Evolutionary conservation across 2,888 invertebrate species (phyloP).

Genomic region (Prosapia bicincta): DNA sequence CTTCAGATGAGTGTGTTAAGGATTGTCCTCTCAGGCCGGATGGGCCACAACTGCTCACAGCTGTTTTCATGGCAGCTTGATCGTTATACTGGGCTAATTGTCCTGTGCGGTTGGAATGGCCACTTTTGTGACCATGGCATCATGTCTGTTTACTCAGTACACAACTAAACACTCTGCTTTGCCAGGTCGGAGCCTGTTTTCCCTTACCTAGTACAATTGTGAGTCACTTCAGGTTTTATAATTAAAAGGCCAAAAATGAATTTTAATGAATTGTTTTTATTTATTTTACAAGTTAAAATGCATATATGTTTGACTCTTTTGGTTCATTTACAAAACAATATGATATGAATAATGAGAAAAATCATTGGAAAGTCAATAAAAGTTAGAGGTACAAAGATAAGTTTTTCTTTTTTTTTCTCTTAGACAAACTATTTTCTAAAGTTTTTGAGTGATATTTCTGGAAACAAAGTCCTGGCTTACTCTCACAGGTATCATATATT

Average conservation of each 20-base stretch:
- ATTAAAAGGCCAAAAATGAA: neutral
- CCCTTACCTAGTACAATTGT: neutral
- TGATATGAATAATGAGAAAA: no score
- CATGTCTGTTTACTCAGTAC: neutral
- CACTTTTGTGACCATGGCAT: slow-evolving; percentile 6
- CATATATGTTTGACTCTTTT: no score
- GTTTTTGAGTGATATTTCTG: no score
- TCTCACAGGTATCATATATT: no score
- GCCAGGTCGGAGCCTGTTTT: slow-evolving; percentile 4
- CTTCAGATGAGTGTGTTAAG: neutral
- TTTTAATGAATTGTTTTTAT: no score
- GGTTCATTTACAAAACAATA: no score
- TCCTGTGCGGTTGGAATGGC: neutral
- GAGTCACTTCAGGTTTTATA: slow-evolving; percentile 3
- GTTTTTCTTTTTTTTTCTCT: no score
- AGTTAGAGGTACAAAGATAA: no score
- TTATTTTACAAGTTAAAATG: neutral
- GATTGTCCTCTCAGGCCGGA: neutral
- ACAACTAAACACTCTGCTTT: neutral
- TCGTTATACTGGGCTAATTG: neutral
- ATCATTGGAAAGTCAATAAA: no score
- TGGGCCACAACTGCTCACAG: neutral
- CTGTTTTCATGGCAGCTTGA: slow-evolving; percentile 5
- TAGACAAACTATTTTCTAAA: no score
- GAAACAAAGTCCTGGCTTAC: no score